Evolutionary conservation across 1,140 invertebrate genomes (phyloP).

Genomic region (Dolichoris vasculosae): DNA sequence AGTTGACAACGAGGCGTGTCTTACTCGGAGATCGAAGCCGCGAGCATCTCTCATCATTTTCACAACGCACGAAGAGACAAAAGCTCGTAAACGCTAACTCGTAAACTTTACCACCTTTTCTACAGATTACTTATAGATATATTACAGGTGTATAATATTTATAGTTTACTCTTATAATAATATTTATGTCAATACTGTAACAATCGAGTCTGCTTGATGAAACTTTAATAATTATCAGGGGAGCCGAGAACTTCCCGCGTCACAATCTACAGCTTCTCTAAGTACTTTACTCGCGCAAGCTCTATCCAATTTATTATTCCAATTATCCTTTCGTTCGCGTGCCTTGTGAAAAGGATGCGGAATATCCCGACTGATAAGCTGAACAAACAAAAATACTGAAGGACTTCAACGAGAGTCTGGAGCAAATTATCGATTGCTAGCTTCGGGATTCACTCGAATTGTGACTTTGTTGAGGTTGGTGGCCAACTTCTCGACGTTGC

Average conservation of each 20-base stretch:
- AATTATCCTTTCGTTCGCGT: background rate
- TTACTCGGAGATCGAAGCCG: background rate
- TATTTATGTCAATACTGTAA: slow-evolving; percentile 48
- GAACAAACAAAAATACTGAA: slow-evolving; percentile 10
- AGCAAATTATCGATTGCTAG: slow-evolving; percentile 66
- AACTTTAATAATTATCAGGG: background rate
- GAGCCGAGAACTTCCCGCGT: background rate
- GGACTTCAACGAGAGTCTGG: background rate
- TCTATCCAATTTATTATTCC: too few species aligned
- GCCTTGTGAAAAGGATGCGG: slow-evolving; percentile 13
- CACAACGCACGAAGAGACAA: background rate
- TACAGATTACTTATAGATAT: slow-evolving; percentile 38
- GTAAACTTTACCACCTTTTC: slow-evolving; percentile 29
- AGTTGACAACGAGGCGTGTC: background rate
- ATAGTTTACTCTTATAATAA: slow-evolving; percentile 42
- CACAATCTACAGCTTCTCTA: background rate
- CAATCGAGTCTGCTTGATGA: slow-evolving; percentile 37
- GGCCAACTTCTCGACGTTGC: slow-evolving; percentile 68
- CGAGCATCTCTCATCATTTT: slow-evolving; percentile 14
- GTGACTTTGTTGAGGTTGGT: slow-evolving; percentile 69
- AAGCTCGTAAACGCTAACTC: background rate
- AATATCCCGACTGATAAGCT: background rate
- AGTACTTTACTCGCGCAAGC: background rate
- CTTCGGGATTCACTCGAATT: slow-evolving; percentile 71
- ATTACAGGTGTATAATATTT: slow-evolving; percentile 39